Percentiles rank a stretch among this genome's conserved stretches.
phyloP scores from a whole-genome alignment of 2,113 vertebrate genomes.

The Ibidorhyncha struthersii region DNA sequence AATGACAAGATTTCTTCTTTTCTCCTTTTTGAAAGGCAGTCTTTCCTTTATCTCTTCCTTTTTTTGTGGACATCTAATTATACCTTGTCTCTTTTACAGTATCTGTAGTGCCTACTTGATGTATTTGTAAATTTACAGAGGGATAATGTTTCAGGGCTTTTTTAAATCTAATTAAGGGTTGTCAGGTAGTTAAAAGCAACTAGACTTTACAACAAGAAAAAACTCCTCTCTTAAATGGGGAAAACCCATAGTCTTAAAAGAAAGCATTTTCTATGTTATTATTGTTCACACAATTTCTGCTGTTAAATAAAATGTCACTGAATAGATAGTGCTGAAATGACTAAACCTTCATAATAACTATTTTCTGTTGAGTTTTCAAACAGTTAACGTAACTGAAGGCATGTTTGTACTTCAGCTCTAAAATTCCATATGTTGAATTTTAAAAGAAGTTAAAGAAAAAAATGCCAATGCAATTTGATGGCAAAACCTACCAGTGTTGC shows the following conservation, averaged over 20 bases:
- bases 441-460: background rate
- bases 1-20: background rate
- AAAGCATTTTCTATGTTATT: background rate
- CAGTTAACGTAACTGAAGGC: background rate
- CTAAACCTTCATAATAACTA: background rate
- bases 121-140: background rate
- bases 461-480: background rate
- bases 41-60: background rate
- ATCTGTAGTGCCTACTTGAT: background rate
- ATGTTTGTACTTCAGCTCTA: background rate
- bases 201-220: background rate
- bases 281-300: background rate
- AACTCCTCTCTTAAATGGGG: background rate
- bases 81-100: background rate
- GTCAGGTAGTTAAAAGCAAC: background rate
- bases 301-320: background rate
- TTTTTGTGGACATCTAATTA: background rate
- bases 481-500: background rate
- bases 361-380: background rate
- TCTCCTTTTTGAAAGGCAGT: background rate
- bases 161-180: background rate
- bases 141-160: background rate
- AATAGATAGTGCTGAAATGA: background rate
- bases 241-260: background rate
- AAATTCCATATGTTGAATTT: background rate